A percentile compares a stretch with the other conserved stretches of the same genome.
phyloP scores from a whole-genome alignment of 2,888 invertebrate species.

The Leptinotarsa rubiginosa region DNA sequence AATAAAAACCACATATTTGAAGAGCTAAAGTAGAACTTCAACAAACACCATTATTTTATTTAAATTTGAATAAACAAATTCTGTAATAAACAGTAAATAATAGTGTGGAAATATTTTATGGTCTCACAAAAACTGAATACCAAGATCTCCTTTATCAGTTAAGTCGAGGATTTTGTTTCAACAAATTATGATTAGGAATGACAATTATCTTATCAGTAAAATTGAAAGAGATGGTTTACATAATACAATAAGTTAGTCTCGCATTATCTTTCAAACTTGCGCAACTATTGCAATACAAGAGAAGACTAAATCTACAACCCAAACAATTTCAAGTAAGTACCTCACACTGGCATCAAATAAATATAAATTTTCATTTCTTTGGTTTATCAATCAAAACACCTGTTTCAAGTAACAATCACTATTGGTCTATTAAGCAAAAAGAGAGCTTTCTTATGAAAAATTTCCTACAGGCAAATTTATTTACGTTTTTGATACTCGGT shows the following conservation, averaged over 20 bases:
- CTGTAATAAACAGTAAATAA: neutral
- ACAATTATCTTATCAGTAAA: constrained; percentile 2
- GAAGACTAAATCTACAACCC: neutral
- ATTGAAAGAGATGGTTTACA: neutral
- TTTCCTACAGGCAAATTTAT: too few species aligned
- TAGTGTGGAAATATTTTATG: neutral
- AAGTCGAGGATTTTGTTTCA: neutral
- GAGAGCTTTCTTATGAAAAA: too few species aligned
- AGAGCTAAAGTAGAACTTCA: neutral
- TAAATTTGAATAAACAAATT: too few species aligned
- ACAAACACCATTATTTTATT: neutral
- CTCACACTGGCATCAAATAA: neutral
- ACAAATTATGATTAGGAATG: neutral
- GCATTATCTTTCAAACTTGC: neutral
- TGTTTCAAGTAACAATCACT: too few species aligned
- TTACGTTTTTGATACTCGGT: too few species aligned
- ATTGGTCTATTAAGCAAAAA: too few species aligned
- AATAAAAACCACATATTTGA: neutral
- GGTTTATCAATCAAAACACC: too few species aligned
- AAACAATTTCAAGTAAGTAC: neutral
- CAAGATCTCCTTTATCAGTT: neutral
- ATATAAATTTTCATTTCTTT: neutral
- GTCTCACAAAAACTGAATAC: neutral
- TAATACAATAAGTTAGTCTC: too few species aligned
- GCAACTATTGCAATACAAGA: neutral